Base-by-base conservation (phyloP, 2,797 vertebrate species). In the Liparis tanakae region DNA sequence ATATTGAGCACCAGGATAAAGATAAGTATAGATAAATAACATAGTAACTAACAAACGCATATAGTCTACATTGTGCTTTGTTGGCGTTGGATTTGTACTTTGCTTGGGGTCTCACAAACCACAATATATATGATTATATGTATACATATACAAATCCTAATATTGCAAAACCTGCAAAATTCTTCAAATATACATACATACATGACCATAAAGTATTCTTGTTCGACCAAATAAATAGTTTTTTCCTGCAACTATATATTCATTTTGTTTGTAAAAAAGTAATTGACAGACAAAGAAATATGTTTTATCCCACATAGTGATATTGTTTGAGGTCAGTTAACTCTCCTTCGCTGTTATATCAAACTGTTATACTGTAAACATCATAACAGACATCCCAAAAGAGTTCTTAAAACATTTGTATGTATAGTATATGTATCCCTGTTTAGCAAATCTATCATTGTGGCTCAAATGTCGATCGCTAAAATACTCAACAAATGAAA, bases 1-100 rank as follows among this genome's bases (percentile, higher is more conserved):
- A 89, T 51, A 86, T 70, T 90, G 67, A 85, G 83, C 66, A 51
- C 25, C 33, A 69, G 58, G 65, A 62, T 58, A 14, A 54, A 82
- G 39, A 81, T 79, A 67, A 68, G 70, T 59, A 63, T 34, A 33
- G 67, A 72, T 72, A 68, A 79, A 79, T 77, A 74, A 75, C 44
- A 72, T 10, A 43, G 43, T 53, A 67, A 58, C 50, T 39, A 53
- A 73, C 18, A 12, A 60, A 72, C 33, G 64, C 48, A 37, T 17
- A 60, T 17, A 57, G 58, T 62, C n/a, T 34, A 60, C 14, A 9
- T 13, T 37, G 14, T 55, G 30, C 60, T 70, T 55, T 56, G 15
- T 25, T 60, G 10, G 33, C n/a, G 41, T 7, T 48, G 44, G 17
- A 33, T 80, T 65, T 12, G 10, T 50, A 37, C 13, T 59, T 59